These are phyloP conservation scores for Geococcyx californianus DNA, from an alignment of 2,113 vertebrate genomes.

Conservation along the genomic window DNA sequence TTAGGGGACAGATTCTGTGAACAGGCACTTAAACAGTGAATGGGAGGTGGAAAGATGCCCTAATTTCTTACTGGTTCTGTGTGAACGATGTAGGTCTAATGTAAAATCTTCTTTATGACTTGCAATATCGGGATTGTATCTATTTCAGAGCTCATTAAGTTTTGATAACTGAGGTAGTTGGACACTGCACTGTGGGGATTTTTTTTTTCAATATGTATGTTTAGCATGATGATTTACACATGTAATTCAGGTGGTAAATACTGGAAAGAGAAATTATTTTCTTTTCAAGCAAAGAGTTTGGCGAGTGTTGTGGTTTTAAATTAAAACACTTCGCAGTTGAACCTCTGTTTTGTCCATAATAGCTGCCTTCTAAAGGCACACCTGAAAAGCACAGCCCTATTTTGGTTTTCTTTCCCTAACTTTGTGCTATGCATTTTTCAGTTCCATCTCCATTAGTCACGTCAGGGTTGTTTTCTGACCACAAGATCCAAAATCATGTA, in stretches of 20 bases:
- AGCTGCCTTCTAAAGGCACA: constrained; percentile 22
- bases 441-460: constrained; percentile 9
- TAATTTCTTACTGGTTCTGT: constrained; percentile 64
- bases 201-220: not conserved
- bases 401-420: not conserved
- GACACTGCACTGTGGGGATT: not conserved
- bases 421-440: not conserved
- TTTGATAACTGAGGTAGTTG: constrained; percentile 68
- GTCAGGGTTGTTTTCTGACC: constrained; percentile 20
- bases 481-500: not conserved
- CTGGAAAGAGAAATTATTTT: not conserved
- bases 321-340: constrained; percentile 38
- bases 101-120: constrained; percentile 71
- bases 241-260: constrained; percentile 23
- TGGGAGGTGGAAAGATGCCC: not conserved
- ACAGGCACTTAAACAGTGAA: not conserved
- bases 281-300: not conserved
- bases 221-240: constrained; percentile 3
- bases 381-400: not conserved
- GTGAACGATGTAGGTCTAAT: constrained; percentile 67
- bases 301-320: not conserved
- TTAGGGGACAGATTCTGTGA: not conserved
- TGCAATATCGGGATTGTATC: constrained; percentile 68
- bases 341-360: constrained; percentile 10
- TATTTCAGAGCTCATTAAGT: constrained; percentile 78